Evolutionary conservation across 2,797 vertebrate species (phyloP).

Genomic region (Cyprinella venusta): DNA sequence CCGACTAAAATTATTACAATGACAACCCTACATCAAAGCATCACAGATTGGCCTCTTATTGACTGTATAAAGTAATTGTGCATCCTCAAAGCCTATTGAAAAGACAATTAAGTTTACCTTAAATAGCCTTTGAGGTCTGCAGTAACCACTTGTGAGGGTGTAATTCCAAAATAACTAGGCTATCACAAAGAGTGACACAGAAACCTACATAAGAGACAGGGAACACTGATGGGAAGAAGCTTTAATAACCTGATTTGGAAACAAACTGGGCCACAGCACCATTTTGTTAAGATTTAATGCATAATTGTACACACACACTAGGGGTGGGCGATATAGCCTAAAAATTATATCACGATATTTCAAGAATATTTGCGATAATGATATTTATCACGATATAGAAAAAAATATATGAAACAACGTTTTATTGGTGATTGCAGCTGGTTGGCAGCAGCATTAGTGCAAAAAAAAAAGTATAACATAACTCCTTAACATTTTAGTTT

Average conservation of each 20-base stretch:
- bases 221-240: background rate
- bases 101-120: background rate
- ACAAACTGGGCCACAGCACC: slow-evolving; percentile 31
- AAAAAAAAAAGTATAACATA: no score
- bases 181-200: slow-evolving; percentile 27
- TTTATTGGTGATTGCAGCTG: no score
- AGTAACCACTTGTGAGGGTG: background rate
- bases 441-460: no score
- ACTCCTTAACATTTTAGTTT: no score
- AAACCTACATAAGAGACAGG: slow-evolving; percentile 33
- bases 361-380: no score
- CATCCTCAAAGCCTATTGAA: slow-evolving; percentile 1
- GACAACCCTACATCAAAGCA: background rate
- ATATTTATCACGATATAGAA: no score
- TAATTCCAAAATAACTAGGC: slow-evolving; percentile 33
- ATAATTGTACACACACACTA: background rate
- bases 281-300: background rate
- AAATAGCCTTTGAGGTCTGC: background rate
- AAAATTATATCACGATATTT: no score
- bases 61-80: background rate
- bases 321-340: no score
- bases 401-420: no score
- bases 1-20: background rate
- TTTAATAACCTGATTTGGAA: background rate
- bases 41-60: background rate